Evolutionary conservation across 2,797 vertebrate genomes (phyloP), one percentile per base, ranked within the genome.

Genomic region (Anguilla anguilla): DNA sequence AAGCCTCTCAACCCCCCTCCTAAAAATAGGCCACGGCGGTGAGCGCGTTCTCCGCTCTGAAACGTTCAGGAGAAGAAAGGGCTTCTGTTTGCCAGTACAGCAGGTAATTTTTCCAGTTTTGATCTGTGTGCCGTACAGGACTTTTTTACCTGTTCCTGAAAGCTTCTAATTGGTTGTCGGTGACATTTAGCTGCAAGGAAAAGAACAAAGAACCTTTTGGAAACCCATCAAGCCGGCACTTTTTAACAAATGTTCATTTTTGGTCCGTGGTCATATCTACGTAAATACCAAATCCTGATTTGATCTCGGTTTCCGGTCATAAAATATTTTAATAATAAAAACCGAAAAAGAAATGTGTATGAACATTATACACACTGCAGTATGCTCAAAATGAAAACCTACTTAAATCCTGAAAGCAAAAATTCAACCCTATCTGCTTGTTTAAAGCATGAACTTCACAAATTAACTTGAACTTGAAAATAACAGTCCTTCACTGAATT

Each of bases 21-120:
- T 51, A 74, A 88, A 85, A 57, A 85, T 85, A 77, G 55, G 35
- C 22, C 55, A 2, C 3, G 19, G 51, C 83, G 19, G 31, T 51
- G 67, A 85, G 79, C 43, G 69, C 61, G 51, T 53, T 84, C 77
- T 61, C 43, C 72, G 22, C 49, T 25, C 39, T 39, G 35, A 43
- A 88, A 77, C 61, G 6, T 83, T 87, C 19, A 81, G 22, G 77
- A 77, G 28, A 39, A 77, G 72, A 77, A 77, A 15, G 35, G 35
- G 3, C 15, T 35, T 35, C 72, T 77, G 77, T 77, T 6, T 5
- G 6, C 10, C 72, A 22, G 31, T 39, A 77, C 31, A 77, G 31
- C 28, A 39, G 72, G 1, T 17, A 6, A 72, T 35, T 39, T 77
- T 39, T 17, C 13, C 72, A 77, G 72, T 39, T 35, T 77, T 77